Evolutionary conservation across 2,888 invertebrate genomes (phyloP).

Genomic region (Gryllus longicercus): DNA sequence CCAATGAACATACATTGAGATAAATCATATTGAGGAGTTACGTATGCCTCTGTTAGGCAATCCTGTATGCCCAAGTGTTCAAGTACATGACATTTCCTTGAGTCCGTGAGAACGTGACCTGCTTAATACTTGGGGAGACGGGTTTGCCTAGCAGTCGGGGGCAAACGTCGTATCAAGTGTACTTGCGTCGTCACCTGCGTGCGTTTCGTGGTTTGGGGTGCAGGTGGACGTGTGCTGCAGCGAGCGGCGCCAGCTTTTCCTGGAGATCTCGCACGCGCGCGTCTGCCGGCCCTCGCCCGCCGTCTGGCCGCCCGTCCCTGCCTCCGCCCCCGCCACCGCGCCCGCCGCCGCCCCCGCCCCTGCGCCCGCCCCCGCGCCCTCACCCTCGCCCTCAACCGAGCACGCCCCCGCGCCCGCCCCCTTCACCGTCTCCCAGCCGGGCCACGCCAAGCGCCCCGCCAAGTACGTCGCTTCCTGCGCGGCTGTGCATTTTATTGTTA

Average conservation of each 20-base stretch:
- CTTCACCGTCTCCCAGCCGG: neutral
- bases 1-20: no score
- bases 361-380: neutral
- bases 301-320: neutral
- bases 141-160: no score
- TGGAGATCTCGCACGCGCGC: neutral
- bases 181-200: no score
- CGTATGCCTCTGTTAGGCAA: no score
- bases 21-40: no score
- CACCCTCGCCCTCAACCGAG: neutral
- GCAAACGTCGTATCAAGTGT: no score
- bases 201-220: neutral
- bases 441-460: neutral
- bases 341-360: neutral
- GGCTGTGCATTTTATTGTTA: no score
- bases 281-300: neutral
- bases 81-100: no score
- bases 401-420: neutral
- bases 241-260: neutral
- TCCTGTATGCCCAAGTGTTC: no score
- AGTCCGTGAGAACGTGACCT: no score
- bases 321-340: neutral
- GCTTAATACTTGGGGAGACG: no score
- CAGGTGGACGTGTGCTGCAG: neutral
- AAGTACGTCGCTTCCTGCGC: no score